Evolutionary conservation across 2,888 invertebrate species (phyloP), one percentile per base, ranked within the genome.

Genomic region (Drosophila fulvimacula): DNA sequence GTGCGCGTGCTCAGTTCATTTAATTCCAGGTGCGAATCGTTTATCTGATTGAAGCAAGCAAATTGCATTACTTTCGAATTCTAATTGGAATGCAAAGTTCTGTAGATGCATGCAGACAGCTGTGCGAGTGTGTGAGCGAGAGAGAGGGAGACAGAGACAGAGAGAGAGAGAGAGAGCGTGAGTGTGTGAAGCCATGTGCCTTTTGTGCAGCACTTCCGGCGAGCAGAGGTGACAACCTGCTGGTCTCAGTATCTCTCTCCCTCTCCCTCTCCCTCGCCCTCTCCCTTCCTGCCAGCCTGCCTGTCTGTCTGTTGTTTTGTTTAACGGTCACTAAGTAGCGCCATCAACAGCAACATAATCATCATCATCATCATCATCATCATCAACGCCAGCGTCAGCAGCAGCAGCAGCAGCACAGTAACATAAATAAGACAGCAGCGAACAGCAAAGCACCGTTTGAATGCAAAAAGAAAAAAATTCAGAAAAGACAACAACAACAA

Each of bases 291-390:
- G 15, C 42, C 36, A 21, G 24, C 6, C 60, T 13, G 51, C 38
- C 52, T 27, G 60, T 0, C 30, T 34, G 57, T 52, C 69, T 56
- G 57, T 46, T 66, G 74, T 42, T 39, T 60, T 55, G 67, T 27
- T 67, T 80, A 82, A 82, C 82, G 80, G 82, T 76, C 69, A 75
- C 79, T 78, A 82, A 81, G 69, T 80, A 82, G 81, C 72, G 58
- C 68, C 74, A 69, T 70, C 68, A 67, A 55, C 68, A 67, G 62
- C 70, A 59, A 66, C 48, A 36, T 24, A 41, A 57, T 39, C 51
- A 41, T 44, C 62, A 56, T 10, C 56, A 42, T 5, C 55, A 49
- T 27, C 34, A 41, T 49, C 34, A 34, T 32, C 19, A 52, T 13
- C 41, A 36, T 13, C 30, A 46, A 27, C 38, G 19, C 41, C 36